Conservation (phyloP, 2,113 vertebrate genomes). For the Regulus satrapa region DNA sequence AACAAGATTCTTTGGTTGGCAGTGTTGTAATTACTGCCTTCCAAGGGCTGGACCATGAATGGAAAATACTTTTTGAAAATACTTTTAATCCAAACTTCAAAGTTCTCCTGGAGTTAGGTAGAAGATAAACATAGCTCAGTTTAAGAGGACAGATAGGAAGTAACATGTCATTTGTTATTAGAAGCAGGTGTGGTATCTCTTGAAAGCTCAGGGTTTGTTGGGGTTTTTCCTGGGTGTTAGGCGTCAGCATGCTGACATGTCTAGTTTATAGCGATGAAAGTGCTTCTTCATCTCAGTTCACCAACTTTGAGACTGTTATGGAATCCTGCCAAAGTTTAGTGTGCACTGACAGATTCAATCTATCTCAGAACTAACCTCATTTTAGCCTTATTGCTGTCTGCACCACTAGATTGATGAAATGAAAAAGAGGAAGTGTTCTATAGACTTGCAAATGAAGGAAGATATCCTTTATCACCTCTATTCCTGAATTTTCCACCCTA, state of each 20-base stretch:
- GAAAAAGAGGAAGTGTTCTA: not conserved
- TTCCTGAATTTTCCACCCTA: not conserved
- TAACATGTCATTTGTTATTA: conserved; percentile 1
- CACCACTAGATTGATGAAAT: not conserved
- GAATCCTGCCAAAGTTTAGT: conserved; percentile 53
- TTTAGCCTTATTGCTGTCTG: conserved; percentile 32
- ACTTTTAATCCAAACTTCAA: not conserved
- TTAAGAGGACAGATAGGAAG: not conserved
- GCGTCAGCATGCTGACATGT: not conserved
- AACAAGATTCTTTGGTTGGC: not conserved
- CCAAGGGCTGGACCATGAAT: not conserved
- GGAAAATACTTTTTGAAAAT: not conserved
- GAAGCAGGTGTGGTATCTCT: conserved; percentile 14
- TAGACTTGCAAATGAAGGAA: not conserved
- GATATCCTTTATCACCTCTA: not conserved
- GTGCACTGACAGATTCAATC: conserved; percentile 37
- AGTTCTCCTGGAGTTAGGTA: not conserved
- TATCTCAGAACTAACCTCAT: conserved; percentile 49
- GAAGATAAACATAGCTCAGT: not conserved
- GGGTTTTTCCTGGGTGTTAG: not conserved
- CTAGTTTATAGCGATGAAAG: not conserved
- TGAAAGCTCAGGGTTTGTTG: not conserved
- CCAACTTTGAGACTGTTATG: conserved; percentile 2
- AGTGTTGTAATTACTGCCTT: not conserved
- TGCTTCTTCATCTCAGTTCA: conserved; percentile 25